A percentile compares a stretch with the other conserved stretches of the same genome.
These are phyloP conservation scores for Ashinkailepas kermadecensis DNA, from an alignment of 2,888 invertebrate genomes.

Conservation along the genomic window DNA sequence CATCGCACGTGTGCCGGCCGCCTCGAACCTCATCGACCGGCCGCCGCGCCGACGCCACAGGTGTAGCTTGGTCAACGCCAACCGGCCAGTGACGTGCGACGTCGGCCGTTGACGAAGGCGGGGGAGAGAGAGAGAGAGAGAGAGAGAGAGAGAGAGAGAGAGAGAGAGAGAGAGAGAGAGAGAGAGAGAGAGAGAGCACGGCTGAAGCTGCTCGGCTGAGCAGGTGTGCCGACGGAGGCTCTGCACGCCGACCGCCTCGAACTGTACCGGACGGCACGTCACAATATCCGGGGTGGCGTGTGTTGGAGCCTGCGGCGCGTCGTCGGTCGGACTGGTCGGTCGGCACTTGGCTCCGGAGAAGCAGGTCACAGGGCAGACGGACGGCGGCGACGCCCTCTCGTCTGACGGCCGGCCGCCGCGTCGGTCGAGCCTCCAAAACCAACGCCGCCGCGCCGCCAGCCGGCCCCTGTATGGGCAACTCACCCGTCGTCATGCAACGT, in stretches of 20 bases:
- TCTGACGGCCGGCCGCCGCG: neutral
- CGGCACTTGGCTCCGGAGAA: too few relatives aligned
- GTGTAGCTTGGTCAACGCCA: neutral
- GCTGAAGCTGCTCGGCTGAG: neutral
- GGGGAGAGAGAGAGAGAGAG: too few relatives aligned
- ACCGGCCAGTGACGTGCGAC: neutral
- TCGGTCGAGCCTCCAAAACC: neutral
- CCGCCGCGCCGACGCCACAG: neutral
- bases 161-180: too few relatives aligned
- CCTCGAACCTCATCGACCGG: neutral
- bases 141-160: too few relatives aligned
- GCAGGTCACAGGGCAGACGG: neutral
- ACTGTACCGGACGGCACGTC: too few relatives aligned
- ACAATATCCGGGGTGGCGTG: too few relatives aligned
- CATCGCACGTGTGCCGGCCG: neutral
- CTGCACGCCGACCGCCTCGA: too few relatives aligned
- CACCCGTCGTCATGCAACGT: neutral
- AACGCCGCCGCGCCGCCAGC: neutral
- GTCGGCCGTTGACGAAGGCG: neutral
- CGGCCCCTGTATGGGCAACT: slow-evolving; percentile 10
- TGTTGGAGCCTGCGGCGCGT: too few relatives aligned
- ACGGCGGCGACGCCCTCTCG: neutral
- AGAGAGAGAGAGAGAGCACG: too few relatives aligned
- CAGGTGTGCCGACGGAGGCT: neutral
- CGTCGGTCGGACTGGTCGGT: too few relatives aligned